phyloP scores from a whole-genome alignment of 2,888 invertebrate species.

The Troides aeacus region DNA sequence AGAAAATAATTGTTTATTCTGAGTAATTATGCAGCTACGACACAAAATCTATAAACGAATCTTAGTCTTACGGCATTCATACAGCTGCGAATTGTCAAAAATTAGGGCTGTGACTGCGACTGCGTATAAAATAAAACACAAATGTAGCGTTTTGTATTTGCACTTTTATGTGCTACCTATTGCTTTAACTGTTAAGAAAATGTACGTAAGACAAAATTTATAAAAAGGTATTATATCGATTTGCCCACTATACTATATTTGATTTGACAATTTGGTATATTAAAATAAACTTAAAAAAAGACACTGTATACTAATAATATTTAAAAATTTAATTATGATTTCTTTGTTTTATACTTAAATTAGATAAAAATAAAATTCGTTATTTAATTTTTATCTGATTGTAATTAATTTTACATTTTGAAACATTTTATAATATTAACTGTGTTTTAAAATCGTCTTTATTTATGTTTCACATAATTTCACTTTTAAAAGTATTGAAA shows the following conservation, averaged over 20 bases:
- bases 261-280: not conserved
- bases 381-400: too few relatives aligned
- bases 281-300: not conserved
- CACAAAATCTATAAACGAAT: conserved; percentile 57
- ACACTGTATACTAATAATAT: too few relatives aligned
- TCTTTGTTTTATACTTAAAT: too few relatives aligned
- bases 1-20: conserved; percentile 32
- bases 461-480: too few relatives aligned
- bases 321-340: too few relatives aligned
- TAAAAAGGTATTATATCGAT: not conserved
- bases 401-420: too few relatives aligned
- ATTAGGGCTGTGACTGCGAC: conserved; percentile 29
- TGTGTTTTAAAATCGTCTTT: too few relatives aligned
- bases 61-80: conserved; percentile 52
- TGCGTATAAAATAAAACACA: conserved; percentile 12
- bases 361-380: too few relatives aligned
- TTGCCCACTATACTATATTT: not conserved
- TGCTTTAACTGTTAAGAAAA: not conserved
- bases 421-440: too few relatives aligned
- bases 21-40: conserved; percentile 43
- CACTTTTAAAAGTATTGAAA: too few relatives aligned
- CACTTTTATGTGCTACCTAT: not conserved
- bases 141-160: conserved; percentile 14
- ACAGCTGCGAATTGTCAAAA: conserved; percentile 76
- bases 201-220: not conserved